Evolutionary conservation across 2,113 vertebrate genomes (phyloP), one percentile per base, ranked within the genome.

Genomic region (Pyrgilauda ruficollis): DNA sequence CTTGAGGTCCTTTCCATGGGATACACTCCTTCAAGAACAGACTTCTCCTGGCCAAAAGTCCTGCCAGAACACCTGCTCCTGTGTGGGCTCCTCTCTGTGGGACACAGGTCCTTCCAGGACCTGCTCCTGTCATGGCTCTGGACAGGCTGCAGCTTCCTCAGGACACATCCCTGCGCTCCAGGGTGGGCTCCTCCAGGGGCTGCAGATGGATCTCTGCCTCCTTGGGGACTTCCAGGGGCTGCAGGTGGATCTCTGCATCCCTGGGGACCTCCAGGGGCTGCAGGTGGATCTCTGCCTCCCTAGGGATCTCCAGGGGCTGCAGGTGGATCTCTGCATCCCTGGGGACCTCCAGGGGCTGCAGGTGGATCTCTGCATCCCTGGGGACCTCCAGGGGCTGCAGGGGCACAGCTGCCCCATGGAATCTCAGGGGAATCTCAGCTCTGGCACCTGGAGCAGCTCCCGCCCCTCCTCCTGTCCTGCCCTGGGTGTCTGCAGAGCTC

Each of bases 391-490:
- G 6, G 7, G 6, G 3, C 22, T 62, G 33, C 37, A 52, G 24
- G 2, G 13, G 3, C 15, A 26, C 35, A 61, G 15, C 31, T 49
- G 20, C 28, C 9, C 49, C 12, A 10, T 0, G 1, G 23, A 47
- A n/a, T 28, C 18, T 33, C 19, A 22, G 6, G 21, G 15, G 3
- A 72, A 43, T 52, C 35, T 68, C 52, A 46, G 47, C 67, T 52
- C 56, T 2, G 1, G 10, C 8, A 1, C 31, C 8, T 49, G 53
- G 31, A 85, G 5, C n/a, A 59, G 4, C 6, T 50, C 10, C 12
- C 41, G 5, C 7, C 9, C 5, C 13, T 74, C 49, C 28, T 77
- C 15, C 18, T 76, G 23, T 16, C 9, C 18, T 13, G 4, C 27
- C 20, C 11, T 46, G 41, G 21, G 5, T n/a, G 31, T 49, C 27